Percentiles rank a stretch among this genome's conserved stretches.
phyloP scores from a whole-genome alignment of 2,113 vertebrate genomes.

The Gasterosteus nipponicus region DNA sequence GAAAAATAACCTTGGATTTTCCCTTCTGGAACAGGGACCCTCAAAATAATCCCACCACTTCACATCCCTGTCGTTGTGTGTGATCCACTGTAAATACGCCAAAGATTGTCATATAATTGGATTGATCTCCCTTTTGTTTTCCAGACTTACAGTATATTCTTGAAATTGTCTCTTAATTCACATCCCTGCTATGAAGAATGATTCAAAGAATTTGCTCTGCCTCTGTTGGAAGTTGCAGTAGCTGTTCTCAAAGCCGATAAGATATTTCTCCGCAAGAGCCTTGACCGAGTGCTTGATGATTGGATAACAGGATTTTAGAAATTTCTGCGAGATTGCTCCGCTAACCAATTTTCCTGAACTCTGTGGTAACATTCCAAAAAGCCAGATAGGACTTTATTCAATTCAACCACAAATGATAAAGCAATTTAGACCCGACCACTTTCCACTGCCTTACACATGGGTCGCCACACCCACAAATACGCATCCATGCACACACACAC shows the following conservation, averaged over 20 bases:
- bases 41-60: not conserved
- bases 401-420: conserved; percentile 78
- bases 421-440: conserved; percentile 73
- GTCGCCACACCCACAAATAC: conserved; percentile 14
- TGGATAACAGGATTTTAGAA: conserved; percentile 77
- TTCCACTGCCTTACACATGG: conserved; percentile 66
- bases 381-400: conserved; percentile 80
- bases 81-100: not conserved
- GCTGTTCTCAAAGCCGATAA: conserved; percentile 31
- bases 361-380: conserved; percentile 79
- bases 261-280: conserved; percentile 48
- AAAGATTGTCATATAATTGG: not conserved
- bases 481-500: conserved; percentile 3
- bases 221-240: conserved; percentile 23
- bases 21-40: not conserved
- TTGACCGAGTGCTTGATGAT: conserved; percentile 61
- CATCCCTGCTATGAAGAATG: conserved; percentile 2
- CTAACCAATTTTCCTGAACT: conserved; percentile 76
- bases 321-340: conserved; percentile 63
- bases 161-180: not conserved
- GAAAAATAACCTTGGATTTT: not conserved
- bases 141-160: not conserved
- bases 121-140: not conserved
- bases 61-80: not conserved
- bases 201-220: conserved; percentile 3